phyloP scores from a whole-genome alignment of 2,113 vertebrate genomes.

The Crotalus tigris region DNA sequence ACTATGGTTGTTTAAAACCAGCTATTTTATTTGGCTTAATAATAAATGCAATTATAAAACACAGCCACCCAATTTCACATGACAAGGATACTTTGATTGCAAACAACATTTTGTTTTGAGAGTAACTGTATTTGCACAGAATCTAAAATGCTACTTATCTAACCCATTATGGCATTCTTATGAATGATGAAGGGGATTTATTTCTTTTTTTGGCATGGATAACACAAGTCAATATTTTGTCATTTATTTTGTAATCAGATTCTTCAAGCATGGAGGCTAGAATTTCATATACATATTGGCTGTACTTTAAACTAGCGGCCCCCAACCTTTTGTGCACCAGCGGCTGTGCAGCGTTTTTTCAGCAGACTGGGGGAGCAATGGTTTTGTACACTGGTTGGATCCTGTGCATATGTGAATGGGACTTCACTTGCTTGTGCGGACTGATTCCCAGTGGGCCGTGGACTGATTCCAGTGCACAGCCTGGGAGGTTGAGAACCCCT shows the following conservation, averaged over 20 bases:
- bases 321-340: background rate
- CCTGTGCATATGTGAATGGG: background rate
- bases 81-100: background rate
- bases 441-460: background rate
- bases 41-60: background rate
- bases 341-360: background rate
- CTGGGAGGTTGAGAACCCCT: background rate
- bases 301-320: background rate
- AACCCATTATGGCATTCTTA: background rate
- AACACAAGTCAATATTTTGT: background rate
- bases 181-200: background rate
- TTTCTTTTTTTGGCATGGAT: background rate
- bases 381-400: background rate
- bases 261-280: background rate
- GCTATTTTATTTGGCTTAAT: background rate
- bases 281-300: background rate
- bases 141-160: background rate
- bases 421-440: background rate
- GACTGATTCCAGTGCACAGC: background rate
- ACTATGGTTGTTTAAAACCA: background rate
- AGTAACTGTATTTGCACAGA: background rate
- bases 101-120: background rate
- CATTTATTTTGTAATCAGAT: background rate
- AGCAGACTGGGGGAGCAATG: background rate
- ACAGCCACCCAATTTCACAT: background rate